These are phyloP conservation scores for Vanessa atalanta DNA, from an alignment of 1,140 invertebrate genomes.

Conservation along the genomic window DNA sequence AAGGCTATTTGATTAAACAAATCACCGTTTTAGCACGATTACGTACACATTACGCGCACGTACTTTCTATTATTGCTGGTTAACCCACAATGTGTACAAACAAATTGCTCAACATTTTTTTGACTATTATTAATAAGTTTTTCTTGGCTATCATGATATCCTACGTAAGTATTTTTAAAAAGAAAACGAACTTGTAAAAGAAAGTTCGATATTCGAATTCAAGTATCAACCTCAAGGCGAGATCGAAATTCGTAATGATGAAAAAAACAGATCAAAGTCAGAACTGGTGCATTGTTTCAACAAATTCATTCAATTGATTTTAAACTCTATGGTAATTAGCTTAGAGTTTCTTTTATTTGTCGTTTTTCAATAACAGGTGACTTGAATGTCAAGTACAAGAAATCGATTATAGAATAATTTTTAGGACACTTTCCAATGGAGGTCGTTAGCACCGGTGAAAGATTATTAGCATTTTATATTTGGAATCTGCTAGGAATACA, in stretches of 20 bases:
- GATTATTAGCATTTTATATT: constrained; percentile 54
- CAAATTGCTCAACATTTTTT: constrained; percentile 21
- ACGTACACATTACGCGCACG: constrained; percentile 26
- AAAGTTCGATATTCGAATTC: constrained; percentile 49
- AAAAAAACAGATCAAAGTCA: constrained; percentile 54
- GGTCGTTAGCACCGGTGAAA: constrained; percentile 58
- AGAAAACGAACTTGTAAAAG: constrained; percentile 38
- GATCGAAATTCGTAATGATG: constrained; percentile 60
- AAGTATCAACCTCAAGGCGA: constrained; percentile 26
- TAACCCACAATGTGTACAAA: constrained; percentile 7
- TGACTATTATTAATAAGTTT: not conserved
- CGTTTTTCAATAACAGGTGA: constrained; percentile 36
- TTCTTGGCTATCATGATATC: not conserved
- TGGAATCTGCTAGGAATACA: constrained; percentile 31
- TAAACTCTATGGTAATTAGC: not conserved
- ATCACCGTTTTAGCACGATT: constrained; percentile 6
- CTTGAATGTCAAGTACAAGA: constrained; percentile 75
- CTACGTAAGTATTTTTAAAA: no score
- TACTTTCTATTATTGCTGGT: constrained; percentile 46
- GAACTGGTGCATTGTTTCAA: constrained; percentile 34
- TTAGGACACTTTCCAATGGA: constrained; percentile 69
- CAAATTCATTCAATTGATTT: not conserved
- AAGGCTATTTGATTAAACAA: constrained; percentile 17
- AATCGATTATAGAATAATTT: constrained; percentile 71
- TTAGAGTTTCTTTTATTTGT: constrained; percentile 21